Percentiles rank a stretch among this genome's conserved stretches.
Evolutionary conservation across 1,140 invertebrate genomes (phyloP).

Genomic region (Pantala flavescens): DNA sequence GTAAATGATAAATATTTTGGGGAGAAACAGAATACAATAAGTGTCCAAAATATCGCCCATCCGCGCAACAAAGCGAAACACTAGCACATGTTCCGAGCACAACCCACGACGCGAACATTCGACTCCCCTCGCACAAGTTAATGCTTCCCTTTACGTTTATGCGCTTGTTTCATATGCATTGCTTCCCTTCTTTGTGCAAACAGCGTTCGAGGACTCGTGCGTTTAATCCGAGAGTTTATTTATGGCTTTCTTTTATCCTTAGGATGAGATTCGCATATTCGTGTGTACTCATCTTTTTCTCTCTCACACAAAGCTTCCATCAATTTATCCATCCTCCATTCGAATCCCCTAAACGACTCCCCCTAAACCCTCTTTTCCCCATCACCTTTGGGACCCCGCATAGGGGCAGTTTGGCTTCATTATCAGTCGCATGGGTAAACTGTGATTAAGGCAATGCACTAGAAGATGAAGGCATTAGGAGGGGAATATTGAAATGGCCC

Average conservation of each 20-base stretch:
- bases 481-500: background rate
- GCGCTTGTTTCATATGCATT: constrained; percentile 5
- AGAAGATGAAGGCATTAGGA: constrained; percentile 1
- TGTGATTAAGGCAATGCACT: background rate
- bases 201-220: background rate
- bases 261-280: background rate
- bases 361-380: background rate
- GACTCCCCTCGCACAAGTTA: background rate
- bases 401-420: background rate
- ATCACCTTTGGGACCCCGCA: background rate
- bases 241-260: constrained; percentile 6
- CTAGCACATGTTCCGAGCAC: background rate
- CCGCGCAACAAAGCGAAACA: no score
- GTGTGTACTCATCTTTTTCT: background rate
- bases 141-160: background rate
- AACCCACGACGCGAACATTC: background rate
- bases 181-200: constrained; percentile 4
- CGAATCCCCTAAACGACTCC: background rate
- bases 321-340: background rate
- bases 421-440: constrained; percentile 4
- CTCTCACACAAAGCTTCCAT: background rate
- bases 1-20: no score
- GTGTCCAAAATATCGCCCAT: no score
- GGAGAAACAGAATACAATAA: no score
- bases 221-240: constrained; percentile 1